These are phyloP conservation scores for Drosophila pseudotakahashii DNA, from an alignment of 2,888 invertebrate genomes.

Conservation along the genomic window DNA sequence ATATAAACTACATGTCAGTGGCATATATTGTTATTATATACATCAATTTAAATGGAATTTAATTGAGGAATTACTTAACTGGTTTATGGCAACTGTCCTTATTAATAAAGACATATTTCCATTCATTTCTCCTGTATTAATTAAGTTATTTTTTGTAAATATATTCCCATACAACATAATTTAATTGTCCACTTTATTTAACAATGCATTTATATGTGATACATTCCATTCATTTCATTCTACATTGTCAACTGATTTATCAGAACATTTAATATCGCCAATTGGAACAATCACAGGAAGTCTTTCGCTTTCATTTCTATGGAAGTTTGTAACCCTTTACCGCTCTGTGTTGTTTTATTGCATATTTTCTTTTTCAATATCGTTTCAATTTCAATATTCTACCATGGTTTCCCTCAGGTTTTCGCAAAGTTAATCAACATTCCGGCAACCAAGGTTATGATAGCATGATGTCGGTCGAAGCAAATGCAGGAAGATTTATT, in stretches of 20 bases:
- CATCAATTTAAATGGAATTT: background rate
- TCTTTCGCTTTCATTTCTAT: background rate
- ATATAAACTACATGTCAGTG: background rate
- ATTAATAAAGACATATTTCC: background rate
- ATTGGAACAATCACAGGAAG: no score
- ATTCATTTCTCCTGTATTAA: background rate
- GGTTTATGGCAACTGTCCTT: background rate
- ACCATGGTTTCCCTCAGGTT: background rate
- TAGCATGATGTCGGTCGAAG: conserved; percentile 1
- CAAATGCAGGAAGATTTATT: conserved; percentile 8
- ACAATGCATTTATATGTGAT: no score
- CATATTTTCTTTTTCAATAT: background rate
- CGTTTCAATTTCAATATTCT: conserved; percentile 1
- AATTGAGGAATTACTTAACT: background rate
- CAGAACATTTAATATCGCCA: background rate
- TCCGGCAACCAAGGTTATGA: conserved; percentile 8
- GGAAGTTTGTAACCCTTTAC: background rate
- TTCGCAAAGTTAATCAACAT: conserved; percentile 12
- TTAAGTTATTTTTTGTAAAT: no score
- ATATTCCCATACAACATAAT: no score
- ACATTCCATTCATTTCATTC: no score
- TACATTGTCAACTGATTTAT: background rate
- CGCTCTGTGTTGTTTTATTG: background rate
- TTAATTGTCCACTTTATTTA: no score
- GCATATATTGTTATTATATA: background rate